Base-by-base conservation (phyloP, 2,888 invertebrate species). In the Phengaris arion region DNA sequence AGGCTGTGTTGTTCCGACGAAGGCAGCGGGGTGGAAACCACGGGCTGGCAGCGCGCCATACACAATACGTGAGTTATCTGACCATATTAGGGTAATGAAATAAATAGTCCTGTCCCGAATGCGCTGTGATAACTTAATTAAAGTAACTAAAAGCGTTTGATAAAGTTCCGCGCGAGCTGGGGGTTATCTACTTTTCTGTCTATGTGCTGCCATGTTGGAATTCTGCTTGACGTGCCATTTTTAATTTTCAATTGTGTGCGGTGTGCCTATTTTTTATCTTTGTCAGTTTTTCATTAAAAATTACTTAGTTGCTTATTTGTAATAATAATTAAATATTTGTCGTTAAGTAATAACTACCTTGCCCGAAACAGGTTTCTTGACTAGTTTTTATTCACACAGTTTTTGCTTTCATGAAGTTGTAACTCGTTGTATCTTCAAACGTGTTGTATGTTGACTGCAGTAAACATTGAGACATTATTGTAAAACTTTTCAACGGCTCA, bases 1-100 rank as follows among this genome's bases (percentile, higher is more conserved):
- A 75, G 75, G 57, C 57, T 22, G 55, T 69, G 68, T 46, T 48
- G 54, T 68, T 74, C 76, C 76, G 77, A 77, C 75, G 76, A 76
- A 79, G 79, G 79, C 81, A 81, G 77, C 79, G 79, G 79, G 77
- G 78, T 77, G 85, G 83, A 85, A 86, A 86, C 86, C 85, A 84
- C 85, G 82, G 79, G 82, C 87, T 91, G 91, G 92, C 92, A 87
- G 78, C 77, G 79, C 80, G 91, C 91, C 91, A 90, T 85, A 84
- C 85, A 84, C 83, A 82, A 83, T 81, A 81, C 84, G 81, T 81
- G 81, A 85, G 84, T 85, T 85, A 85, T 84, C 84, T 79, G 77
- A 77, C 80, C 76, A 77, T 79, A 78, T 79, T 78, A 79, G 79
- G 77, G 76, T 77, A 76, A 77, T 77, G 74, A 74, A 77, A 68